Conservation (phyloP, 2,113 vertebrate species). For the Baryphthengus martii region DNA sequence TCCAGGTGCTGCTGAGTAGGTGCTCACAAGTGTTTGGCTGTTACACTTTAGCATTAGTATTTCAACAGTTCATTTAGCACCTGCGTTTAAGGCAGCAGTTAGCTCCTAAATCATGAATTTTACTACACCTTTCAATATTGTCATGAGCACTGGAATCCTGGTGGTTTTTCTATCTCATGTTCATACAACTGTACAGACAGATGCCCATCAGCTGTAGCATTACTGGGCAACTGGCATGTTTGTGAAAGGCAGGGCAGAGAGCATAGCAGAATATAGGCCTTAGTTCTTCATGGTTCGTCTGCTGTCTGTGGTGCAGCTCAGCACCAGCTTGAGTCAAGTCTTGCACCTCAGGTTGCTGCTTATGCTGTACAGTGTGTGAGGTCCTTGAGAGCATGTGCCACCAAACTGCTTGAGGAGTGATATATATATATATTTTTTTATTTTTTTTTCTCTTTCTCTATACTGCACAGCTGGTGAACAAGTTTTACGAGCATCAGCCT, state of each 20-base stretch:
- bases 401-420: not conserved
- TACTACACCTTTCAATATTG: not conserved
- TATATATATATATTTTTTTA: too few species aligned
- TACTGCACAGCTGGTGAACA: not conserved
- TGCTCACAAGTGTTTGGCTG: fast-evolving
- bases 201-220: not conserved
- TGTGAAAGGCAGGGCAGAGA: not conserved
- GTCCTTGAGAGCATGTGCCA: fast-evolving
- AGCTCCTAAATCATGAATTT: not conserved
- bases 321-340: not conserved
- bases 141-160: not conserved
- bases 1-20: not conserved
- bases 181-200: not conserved
- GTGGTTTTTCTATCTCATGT: fast-evolving
- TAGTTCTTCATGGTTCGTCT: not conserved
- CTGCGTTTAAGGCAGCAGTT: not conserved
- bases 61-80: not conserved
- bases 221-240: not conserved
- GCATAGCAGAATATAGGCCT: not conserved
- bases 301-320: not conserved
- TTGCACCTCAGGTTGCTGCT: not conserved
- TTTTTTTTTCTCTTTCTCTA: too few species aligned
- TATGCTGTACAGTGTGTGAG: fast-evolving
- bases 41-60: not conserved
- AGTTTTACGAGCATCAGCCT: not conserved